Conservation (phyloP, 2,888 invertebrate species). For the Mythimna impura region DNA sequence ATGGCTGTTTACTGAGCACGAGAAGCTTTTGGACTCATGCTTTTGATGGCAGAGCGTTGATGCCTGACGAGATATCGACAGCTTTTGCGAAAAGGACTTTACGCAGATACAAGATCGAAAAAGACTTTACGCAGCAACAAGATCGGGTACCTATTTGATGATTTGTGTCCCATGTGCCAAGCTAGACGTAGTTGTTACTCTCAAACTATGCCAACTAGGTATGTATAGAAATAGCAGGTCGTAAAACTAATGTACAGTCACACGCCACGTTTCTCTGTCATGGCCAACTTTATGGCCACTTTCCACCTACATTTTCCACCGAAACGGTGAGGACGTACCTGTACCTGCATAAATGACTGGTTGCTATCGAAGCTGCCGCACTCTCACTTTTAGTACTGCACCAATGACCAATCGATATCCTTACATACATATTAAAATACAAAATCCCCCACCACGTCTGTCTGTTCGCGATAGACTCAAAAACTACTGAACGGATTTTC, state of each 20-base stretch:
- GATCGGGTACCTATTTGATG: conserved; percentile 12
- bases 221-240: conserved; percentile 60
- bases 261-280: conserved; percentile 52
- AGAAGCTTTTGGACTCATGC: background rate
- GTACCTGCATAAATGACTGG: conserved; percentile 32
- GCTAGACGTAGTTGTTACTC: conserved; percentile 17
- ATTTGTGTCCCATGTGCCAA: conserved; percentile 34
- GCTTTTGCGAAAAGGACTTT: background rate
- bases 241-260: conserved; percentile 58
- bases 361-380: conserved; percentile 28
- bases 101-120: too few species aligned
- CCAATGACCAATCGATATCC: conserved; percentile 24
- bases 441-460: too few species aligned
- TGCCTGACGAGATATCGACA: background rate
- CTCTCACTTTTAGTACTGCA: conserved; percentile 12
- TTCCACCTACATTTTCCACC: conserved; percentile 47
- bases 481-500: too few species aligned
- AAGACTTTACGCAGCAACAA: background rate
- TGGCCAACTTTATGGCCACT: conserved; percentile 53
- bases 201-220: conserved; percentile 54
- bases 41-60: background rate
- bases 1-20: background rate
- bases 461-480: too few species aligned
- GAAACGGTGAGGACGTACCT: conserved; percentile 29
- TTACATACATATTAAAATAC: too few species aligned